Conservation (phyloP, 2,888 invertebrate genomes). For the Hyposoter didymator region DNA sequence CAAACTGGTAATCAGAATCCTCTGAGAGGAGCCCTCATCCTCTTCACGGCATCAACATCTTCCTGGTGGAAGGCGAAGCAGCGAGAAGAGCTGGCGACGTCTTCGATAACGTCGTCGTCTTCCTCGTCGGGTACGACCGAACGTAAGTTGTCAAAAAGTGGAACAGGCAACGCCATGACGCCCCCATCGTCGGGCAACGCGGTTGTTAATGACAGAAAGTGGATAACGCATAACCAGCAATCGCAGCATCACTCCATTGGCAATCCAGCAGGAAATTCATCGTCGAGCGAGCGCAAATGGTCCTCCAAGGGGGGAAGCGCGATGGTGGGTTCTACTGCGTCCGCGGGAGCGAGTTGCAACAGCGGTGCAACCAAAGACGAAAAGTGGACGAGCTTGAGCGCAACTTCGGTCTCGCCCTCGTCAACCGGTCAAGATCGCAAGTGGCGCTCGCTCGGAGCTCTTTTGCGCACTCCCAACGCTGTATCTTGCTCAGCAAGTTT, state of each 20-base stretch:
- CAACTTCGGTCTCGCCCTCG: conserved; percentile 76
- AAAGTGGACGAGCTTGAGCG: conserved; percentile 77
- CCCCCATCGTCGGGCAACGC: conserved; percentile 64
- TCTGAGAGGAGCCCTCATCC: conserved; percentile 79
- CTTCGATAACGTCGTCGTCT: conserved; percentile 70
- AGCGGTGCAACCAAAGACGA: conserved; percentile 72
- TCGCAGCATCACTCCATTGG: conserved; percentile 29
- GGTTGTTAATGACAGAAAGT: conserved; percentile 68
- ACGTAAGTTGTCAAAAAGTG: conserved; percentile 79
- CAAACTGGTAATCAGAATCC: conserved; percentile 76
- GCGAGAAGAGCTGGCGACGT: conserved; percentile 77
- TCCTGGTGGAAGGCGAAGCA: conserved; percentile 83
- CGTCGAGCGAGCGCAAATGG: conserved; percentile 78
- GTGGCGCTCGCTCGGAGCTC: conserved; percentile 84
- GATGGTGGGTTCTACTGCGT: conserved; percentile 57
- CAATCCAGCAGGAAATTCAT: conserved; percentile 53
- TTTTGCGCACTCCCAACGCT: conserved; percentile 79
- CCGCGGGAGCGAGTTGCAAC: conserved; percentile 10
- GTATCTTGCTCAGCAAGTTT: conserved; percentile 27
- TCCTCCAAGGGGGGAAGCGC: conserved; percentile 73
- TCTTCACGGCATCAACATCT: conserved; percentile 81
- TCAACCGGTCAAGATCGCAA: conserved; percentile 82
- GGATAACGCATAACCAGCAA: conserved; percentile 65
- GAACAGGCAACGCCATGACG: conserved; percentile 65
- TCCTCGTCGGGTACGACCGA: conserved; percentile 78